Evolutionary conservation across 1,140 invertebrate species (phyloP), one percentile per base, ranked within the genome.

Genomic region (Vanessa atalanta): DNA sequence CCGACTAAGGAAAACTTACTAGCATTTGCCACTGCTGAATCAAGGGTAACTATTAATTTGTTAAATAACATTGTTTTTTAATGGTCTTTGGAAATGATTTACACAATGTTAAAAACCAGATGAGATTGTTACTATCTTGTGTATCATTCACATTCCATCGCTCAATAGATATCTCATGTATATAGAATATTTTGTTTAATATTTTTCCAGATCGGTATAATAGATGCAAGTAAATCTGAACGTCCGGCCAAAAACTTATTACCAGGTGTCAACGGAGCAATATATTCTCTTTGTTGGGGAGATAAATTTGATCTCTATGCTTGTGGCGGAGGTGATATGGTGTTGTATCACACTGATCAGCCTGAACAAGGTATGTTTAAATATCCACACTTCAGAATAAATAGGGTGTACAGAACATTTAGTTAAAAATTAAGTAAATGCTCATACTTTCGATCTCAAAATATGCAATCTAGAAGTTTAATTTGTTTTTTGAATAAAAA

Each of bases 1-100:
- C 97, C 97, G 5, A 93, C 90, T 12, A 94, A 94, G 77, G 97
- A 98, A 90, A 95, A 95, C 76, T 71, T 95, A 9, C 82, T 97
- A 20, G 97, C 96, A 4, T 97, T 95, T 90, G 95, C 95, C 15
- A 97, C 96, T 61, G 94, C 94, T 20, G 96, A 97, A 88, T 96
- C 97, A 12, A 90, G 95, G 81, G 89, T 93, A 73, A 82, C 20
- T 20, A 20, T 20, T 20, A 20, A 20, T 20, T 20, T 20, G 20
- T 20, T 20, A 20, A 1, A 20, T 20, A 20, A 20, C 20, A 20
- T 20, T 20, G 0, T 20, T 20, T 20, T 20, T 20, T 20, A 20
- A 20, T 20, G 20, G 20, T 20, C 20, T 20, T 0, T 20, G 20
- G 20, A 20, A 20, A 20, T 20, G 20, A 20, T 20, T 20, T 20